Evolutionary conservation across 2,113 vertebrate species (phyloP).

Genomic region (Ceyx cyanopectus): DNA sequence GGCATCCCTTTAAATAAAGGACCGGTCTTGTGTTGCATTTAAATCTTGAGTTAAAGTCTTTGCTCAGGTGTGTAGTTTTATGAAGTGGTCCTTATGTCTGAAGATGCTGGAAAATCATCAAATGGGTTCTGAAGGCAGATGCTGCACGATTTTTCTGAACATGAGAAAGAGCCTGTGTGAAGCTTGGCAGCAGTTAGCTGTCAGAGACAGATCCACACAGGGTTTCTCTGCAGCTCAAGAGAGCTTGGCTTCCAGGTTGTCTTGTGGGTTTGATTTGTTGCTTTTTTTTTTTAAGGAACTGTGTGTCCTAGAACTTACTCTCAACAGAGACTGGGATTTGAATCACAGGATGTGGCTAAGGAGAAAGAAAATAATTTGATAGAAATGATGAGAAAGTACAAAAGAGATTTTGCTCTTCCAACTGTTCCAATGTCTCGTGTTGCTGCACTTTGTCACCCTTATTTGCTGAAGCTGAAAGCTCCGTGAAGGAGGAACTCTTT

Average conservation of each 20-base stretch:
- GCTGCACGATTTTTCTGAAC: not conserved
- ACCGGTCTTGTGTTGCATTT: accelerated
- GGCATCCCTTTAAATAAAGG: not conserved
- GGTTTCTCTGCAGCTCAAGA: not conserved
- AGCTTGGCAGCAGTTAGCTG: not conserved
- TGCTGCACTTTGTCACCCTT: not conserved
- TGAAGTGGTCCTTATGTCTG: not conserved
- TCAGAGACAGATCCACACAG: not conserved
- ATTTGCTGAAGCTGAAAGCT: not conserved
- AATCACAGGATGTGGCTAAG: slow-evolving; percentile 39
- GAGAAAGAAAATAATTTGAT: not conserved
- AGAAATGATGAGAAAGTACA: slow-evolving; percentile 17
- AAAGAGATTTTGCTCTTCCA: not conserved
- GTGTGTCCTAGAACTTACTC: not conserved
- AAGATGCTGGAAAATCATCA: not conserved
- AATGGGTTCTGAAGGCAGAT: not conserved
- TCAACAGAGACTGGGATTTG: not conserved
- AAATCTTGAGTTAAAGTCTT: not conserved
- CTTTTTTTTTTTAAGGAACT: slow-evolving; percentile 4
- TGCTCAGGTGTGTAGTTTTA: not conserved
- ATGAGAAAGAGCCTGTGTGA: not conserved
- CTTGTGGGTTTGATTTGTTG: slow-evolving; percentile 29
- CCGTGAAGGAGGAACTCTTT: not conserved
- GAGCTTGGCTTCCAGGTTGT: slow-evolving; percentile 15
- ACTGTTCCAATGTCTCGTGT: not conserved